phyloP scores from a whole-genome alignment of 2,113 vertebrate genomes.

The Brienomyrus brachyistius region DNA sequence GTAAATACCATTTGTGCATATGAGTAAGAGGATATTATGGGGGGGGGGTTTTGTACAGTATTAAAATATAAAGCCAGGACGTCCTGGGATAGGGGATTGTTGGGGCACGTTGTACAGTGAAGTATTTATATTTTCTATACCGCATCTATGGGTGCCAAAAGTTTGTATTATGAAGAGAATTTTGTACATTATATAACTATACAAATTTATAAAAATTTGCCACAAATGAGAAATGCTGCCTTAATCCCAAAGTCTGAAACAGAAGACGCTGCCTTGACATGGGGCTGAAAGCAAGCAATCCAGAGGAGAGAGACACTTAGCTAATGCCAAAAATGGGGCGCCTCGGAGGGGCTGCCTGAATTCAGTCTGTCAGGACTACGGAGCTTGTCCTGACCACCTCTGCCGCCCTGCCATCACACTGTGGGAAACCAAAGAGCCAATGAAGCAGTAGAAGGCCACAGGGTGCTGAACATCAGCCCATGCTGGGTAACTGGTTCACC shows the following conservation, averaged over 20 bases:
- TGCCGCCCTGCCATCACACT: neutral
- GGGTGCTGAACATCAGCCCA: neutral
- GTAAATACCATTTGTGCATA: slow-evolving; percentile 73
- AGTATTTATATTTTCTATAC: slow-evolving; percentile 99
- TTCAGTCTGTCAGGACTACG: neutral
- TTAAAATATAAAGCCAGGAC: neutral
- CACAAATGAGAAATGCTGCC: slow-evolving; percentile 68
- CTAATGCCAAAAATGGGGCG: slow-evolving; percentile 71
- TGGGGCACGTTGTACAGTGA: slow-evolving; percentile 44
- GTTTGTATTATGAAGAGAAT: slow-evolving; percentile 79
- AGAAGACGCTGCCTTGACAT: slow-evolving; percentile 47
- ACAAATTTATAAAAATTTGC: slow-evolving; percentile 45
- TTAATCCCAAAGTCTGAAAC: slow-evolving; percentile 71
- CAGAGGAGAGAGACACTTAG: slow-evolving; percentile 52
- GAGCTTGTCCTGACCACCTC: neutral
- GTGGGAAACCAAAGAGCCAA: neutral
- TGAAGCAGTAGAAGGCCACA: neutral
- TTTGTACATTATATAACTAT: slow-evolving; percentile 72
- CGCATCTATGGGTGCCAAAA: slow-evolving; percentile 85
- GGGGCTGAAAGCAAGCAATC: slow-evolving; percentile 56
- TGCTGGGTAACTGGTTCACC: neutral
- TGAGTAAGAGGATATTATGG: slow-evolving; percentile 49
- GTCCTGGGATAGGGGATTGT: neutral
- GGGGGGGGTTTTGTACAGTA: slow-evolving; percentile 81
- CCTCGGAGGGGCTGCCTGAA: neutral